These are phyloP conservation scores for Nasonovia ribisnigri DNA, from an alignment of 2,888 invertebrate species.

Conservation along the genomic window DNA sequence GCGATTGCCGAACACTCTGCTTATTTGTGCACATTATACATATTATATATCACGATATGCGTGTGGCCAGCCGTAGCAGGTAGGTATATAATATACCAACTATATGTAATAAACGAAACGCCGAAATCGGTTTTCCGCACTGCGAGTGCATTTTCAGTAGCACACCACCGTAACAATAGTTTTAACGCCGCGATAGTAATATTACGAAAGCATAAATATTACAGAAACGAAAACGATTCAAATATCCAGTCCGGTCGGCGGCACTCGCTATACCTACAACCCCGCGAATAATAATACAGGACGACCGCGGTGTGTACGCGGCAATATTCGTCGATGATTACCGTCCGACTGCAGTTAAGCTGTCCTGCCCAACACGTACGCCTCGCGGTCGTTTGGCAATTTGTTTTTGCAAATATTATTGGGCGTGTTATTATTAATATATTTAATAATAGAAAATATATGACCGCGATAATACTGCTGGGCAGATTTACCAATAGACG, in stretches of 20 bases:
- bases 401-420: background rate
- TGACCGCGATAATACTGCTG: no score
- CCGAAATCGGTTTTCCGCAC: background rate
- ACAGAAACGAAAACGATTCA: background rate
- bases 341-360: background rate
- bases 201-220: background rate
- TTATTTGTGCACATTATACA: no score
- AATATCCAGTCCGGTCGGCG: background rate
- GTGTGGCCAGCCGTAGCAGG: background rate
- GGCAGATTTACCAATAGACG: no score
- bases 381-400: background rate
- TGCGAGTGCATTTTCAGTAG: background rate
- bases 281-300: background rate
- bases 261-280: background rate
- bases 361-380: background rate
- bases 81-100: no score
- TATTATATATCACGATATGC: no score
- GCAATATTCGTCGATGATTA: background rate
- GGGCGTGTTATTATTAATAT: background rate
- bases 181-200: background rate
- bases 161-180: background rate
- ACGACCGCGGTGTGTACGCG: background rate
- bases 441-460: no score
- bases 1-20: background rate
- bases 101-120: background rate